Base-by-base conservation (phyloP, 2,888 invertebrate species). In the Campopleginae sp. region DNA sequence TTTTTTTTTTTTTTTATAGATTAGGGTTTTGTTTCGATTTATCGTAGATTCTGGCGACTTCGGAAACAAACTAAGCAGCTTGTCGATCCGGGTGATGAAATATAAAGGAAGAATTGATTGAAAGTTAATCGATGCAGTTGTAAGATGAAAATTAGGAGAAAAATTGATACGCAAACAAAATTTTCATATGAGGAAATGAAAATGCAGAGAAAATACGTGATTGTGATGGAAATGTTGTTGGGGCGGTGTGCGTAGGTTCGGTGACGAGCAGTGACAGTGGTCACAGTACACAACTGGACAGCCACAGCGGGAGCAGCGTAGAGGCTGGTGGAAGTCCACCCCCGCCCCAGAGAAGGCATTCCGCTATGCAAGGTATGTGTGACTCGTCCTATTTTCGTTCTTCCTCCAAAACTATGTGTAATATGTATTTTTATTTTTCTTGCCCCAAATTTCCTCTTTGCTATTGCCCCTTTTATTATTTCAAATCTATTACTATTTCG, bases 251-350 rank as follows among this genome's bases (percentile, higher is more conserved):
- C 89, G 92, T 94, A 93, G 97, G 97, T 94, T 98, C 98, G 90
- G 97, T 98, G 92, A 98, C 98, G 90, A 98, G 98, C 91, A 98
- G 98, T 94, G 98, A 98, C 95, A 97, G 97, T 92, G 98, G 98
- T 91, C 97, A 97, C 94, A 97, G 97, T 91, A 97, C 97, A 81
- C 96, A 96, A 92, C 94, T 95, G 90, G 96, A 95, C 93, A 95
- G 95, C 90, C 95, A 95, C 92, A 95, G 95, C 90, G 95, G 95
- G 90, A 95, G 95, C 94, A 95, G 95, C 87, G 94, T 94, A 83
- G 94, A 94, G 88, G 94, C 94, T 81, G 94, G 94, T 89, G 94
- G 94, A 88, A 94, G 94, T 91, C 94, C 95, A 88, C 95, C 95
- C 79, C 94, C 94, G 89, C 94, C 94, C 77, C 94, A 94, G 89